Conservation (phyloP, 1,140 invertebrate genomes). For the Hetaerina americana region DNA sequence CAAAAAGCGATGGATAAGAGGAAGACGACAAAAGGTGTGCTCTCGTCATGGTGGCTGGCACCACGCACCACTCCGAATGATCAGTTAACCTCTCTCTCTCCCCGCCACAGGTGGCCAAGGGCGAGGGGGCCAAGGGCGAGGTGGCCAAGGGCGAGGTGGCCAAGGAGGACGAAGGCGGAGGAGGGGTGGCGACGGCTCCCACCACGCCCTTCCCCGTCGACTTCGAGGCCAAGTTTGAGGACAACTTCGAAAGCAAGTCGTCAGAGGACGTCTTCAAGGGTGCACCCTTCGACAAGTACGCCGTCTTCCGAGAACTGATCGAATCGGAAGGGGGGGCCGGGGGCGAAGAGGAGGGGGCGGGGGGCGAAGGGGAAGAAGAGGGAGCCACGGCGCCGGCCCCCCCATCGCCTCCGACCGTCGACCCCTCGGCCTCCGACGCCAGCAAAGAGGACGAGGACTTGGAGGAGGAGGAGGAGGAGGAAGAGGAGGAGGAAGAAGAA, state of each 20-base stretch:
- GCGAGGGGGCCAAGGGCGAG: no score
- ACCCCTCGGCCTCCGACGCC: background rate
- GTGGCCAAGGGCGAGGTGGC: no score
- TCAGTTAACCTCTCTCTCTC: conserved; percentile 14
- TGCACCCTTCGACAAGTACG: conserved; percentile 57
- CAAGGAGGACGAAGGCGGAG: no score
- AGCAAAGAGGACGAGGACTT: background rate
- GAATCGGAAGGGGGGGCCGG: conserved; percentile 10
- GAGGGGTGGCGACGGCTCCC: conserved; percentile 16
- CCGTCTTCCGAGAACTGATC: conserved; percentile 64
- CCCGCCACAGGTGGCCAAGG: no score
- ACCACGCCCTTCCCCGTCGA: conserved; percentile 42
- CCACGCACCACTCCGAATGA: conserved; percentile 21
- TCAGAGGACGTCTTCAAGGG: conserved; percentile 19
- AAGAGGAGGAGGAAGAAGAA: conserved; percentile 16
- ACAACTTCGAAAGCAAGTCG: conserved; percentile 11
- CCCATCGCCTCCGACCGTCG: no score
- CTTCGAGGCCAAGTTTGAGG: conserved; percentile 31
- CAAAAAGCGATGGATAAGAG: no score
- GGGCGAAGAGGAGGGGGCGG: conserved; percentile 16
- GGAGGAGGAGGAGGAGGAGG: background rate
- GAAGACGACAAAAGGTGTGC: no score
- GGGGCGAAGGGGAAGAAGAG: background rate
- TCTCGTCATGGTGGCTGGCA: no score
- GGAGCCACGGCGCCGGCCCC: background rate